Base-by-base conservation (phyloP, 2,113 vertebrate genomes). In the Asarcornis scutulata region DNA sequence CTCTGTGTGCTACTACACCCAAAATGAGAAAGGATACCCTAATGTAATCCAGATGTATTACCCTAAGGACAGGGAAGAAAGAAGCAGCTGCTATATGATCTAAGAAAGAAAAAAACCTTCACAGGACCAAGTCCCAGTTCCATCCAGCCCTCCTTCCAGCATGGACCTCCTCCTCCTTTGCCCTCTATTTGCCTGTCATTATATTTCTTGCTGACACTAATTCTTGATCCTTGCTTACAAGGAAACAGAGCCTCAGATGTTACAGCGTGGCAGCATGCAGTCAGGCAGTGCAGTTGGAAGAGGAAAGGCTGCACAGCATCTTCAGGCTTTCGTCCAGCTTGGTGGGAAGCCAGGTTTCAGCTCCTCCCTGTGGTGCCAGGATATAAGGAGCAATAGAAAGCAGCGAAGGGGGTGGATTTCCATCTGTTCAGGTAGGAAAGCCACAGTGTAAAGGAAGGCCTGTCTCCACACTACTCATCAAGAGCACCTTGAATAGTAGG, bases 341-440 rank as follows among this genome's bases (percentile, higher is more conserved):
- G 89, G 82, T 69, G 25, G 22, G 71, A 91, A 94, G 93, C 94
- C 93, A 96, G 75, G 58, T 71, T 89, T 95, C 91, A 86, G 59
- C 86, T 97, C 50, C 4, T 95, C 67, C 93, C 94, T 79, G 84
- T 26, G 74, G 93, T 48, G 89, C 48, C 93, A 97, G 95, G 93
- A 96, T 95, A 92, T 85, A 92, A 96, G 12, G 67, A 91, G 40
- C 69, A 75, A 53, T 88, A 66, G 67, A 88, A 97, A 92, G 69
- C 58, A 73, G 58, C 40, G 66, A 91, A 72, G 86, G 86, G 88
- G 81, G 84, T 83, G 78, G 44, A 66, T 87, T 91, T 89, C 94
- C 96, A 97, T 97, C 95, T 91, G 86, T 82, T 95, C 36, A 64
- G 69, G 83, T 84, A 52, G 53, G 36, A 89, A 92, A 95, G 53